Evolutionary conservation across 2,797 vertebrate species (phyloP), one percentile per base, ranked within the genome.

Genomic region (Leuciscus waleckii): DNA sequence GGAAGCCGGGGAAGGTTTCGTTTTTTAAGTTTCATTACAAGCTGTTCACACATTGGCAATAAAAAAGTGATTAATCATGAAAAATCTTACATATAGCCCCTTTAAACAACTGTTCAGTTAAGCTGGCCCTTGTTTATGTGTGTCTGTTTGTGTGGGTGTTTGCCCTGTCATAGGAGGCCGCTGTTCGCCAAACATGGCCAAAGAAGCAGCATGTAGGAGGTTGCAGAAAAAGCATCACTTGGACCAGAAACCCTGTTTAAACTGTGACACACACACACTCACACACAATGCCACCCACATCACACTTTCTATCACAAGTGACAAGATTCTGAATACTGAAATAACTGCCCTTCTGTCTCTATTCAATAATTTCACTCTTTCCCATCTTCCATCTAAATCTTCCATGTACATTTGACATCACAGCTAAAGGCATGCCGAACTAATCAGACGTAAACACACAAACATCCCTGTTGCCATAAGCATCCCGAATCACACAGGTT

Each of bases 171-270:
- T 71, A 78, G 54, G 63, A 65, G 58, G 43, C 79, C 56, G n/a
- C 41, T 87, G 75, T 87, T 85, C 67, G 39, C 65, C 79, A 58
- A 49, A 70, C 56, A 67, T 76, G 73, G 61, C 76, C 49, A 87
- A 68, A 77, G 65, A 71, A 61, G 23, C 49, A 39, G 82, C 56
- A 77, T 87, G 70, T 85, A 79, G 86, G 83, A 87, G 83, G 63
- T 29, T 81, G 70, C 83, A 61, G 37, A 84, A 74, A 87, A 81
- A 76, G 83, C 43, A 81, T 82, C 86, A 81, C 79, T 82, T 81
- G 51, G 71, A 81, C 82, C 86, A 84, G 39, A 87, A 85, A 81
- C 67, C 51, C 76, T 78, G 63, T 76, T 78, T 85, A 58, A 85
- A 70, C 61, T 77, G 35, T 76, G 54, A 75, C 76, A 87, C 68